Evolutionary conservation across 2,888 invertebrate genomes (phyloP), one percentile per base, ranked within the genome.

Genomic region (Morpho helenor): DNA sequence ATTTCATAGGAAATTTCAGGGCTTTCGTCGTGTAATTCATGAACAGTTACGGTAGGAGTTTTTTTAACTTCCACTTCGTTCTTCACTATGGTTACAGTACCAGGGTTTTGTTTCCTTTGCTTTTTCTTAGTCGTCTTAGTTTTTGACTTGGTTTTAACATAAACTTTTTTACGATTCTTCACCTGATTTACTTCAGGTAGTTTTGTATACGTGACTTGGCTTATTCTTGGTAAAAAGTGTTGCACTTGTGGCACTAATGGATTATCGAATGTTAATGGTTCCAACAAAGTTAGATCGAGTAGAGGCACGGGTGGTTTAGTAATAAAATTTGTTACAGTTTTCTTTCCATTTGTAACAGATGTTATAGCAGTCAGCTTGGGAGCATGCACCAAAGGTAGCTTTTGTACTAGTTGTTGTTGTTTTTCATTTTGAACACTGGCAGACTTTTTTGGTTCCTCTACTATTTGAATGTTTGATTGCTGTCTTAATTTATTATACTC

Each of bases 221-320:
- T 75, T 57, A 88, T 82, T 71, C 79, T 80, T 7, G 91, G 91
- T 51, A 91, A 75, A 66, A 78, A 90, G 66, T 90, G 89, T 72
- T 91, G 91, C 45, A 88, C 79, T 80, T 90, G 91, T 8, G 90
- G 86, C 10, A 90, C 91, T 40, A 91, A 68, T 5, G 91, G 88
- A 66, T 89, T 90, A 3, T 74, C 81, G 65, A 91, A 91, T 7
- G 81, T 84, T 60, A 91, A 70, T 5, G 91, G 91, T 64, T 90
- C 85, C 44, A 88, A 73, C 50, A 89, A 81, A 61, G 77, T 85
- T 40, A 91, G 72, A 57, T 90, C 86, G 51, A 91, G 63, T 2
- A 88, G 69, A 46, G 85, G 87, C 6, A 89, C 51, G 6, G 79
- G 73, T 3, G 86, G 87, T 58, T 84, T 79, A 2, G 84, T 84